Percentiles rank a stretch among this genome's conserved stretches.
Conservation (phyloP, 92 coral and sea anemone species). For the Paramuricea clavata region DNA sequence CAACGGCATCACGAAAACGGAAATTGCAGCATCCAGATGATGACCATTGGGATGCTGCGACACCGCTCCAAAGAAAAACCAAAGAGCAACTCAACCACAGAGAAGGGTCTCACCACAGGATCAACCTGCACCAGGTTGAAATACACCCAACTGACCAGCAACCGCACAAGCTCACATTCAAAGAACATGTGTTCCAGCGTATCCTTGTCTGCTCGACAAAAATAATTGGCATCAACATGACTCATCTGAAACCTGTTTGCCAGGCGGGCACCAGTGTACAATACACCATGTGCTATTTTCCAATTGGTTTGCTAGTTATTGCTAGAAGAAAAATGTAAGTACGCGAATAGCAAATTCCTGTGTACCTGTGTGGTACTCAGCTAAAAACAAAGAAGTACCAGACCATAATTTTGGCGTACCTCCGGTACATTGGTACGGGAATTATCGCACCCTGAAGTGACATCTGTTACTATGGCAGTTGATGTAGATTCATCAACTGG, state of each 20-base stretch:
- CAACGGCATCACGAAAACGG: not conserved
- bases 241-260: not conserved
- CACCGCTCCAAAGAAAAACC: not conserved
- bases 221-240: not conserved
- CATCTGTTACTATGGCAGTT: no score
- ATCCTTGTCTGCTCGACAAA: not conserved
- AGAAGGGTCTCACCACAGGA: not conserved
- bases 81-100: not conserved
- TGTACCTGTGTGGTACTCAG: no score
- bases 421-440: no score
- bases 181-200: not conserved
- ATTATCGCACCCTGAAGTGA: no score
- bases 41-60: not conserved
- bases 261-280: not conserved
- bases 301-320: no score
- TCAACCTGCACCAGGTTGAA: not conserved
- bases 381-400: no score
- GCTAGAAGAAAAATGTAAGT: no score
- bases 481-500: no score
- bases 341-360: no score
- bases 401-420: no score
- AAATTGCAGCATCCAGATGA: conserved; percentile 2
- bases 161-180: not conserved
- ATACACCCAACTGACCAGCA: not conserved
- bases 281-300: not conserved